phyloP scores from a whole-genome alignment of 2,797 vertebrate genomes.

The Sorex maritimensis region DNA sequence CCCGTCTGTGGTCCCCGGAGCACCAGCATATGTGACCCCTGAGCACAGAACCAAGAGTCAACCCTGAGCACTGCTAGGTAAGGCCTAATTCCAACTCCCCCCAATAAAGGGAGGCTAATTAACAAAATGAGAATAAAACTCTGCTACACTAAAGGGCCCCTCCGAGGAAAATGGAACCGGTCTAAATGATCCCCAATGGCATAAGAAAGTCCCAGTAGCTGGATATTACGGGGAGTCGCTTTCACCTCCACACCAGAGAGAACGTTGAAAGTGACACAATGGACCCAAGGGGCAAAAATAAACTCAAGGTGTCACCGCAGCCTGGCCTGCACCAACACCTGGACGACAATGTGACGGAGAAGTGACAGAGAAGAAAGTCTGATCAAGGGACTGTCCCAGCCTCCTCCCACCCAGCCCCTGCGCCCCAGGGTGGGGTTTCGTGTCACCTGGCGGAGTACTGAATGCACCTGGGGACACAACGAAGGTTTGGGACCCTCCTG shows the following conservation, averaged over 20 bases:
- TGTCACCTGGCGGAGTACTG: neutral
- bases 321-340: constrained; percentile 14
- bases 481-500: neutral
- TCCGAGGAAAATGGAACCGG: neutral
- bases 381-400: neutral
- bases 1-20: too few relatives aligned
- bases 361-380: neutral
- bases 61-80: too few relatives aligned
- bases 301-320: neutral
- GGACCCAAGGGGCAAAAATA: constrained; percentile 22
- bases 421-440: neutral
- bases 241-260: constrained; percentile 24
- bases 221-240: neutral
- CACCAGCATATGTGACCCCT: too few relatives aligned
- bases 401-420: neutral
- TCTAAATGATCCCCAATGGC: neutral
- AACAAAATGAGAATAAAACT: constrained; percentile 20
- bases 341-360: neutral
- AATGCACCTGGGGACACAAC: neutral
- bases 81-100: too few relatives aligned
- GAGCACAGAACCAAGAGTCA: too few relatives aligned
- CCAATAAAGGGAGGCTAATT: neutral
- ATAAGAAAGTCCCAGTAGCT: constrained; percentile 11
- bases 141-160: neutral
- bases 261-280: constrained; percentile 22